phyloP scores from a whole-genome alignment of 2,797 vertebrate genomes.

The Protosalanx chinensis region DNA sequence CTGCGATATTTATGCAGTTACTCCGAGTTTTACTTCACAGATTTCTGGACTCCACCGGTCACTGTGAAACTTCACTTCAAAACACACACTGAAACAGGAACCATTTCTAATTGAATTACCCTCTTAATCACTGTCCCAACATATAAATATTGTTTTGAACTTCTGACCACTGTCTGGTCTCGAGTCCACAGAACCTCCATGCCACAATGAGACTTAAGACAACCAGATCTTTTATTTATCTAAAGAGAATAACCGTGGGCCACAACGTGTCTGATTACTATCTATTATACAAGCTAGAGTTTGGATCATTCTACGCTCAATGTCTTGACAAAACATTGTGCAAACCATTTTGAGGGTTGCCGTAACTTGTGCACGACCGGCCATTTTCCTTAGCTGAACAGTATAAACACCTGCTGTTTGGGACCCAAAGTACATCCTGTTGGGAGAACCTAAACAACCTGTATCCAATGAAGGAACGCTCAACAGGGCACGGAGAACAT shows the following conservation, averaged over 20 bases:
- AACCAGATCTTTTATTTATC: background rate
- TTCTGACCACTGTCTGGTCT: constrained; percentile 65
- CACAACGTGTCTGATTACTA: background rate
- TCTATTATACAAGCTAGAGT: background rate
- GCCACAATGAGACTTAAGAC: background rate
- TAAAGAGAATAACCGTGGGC: background rate
- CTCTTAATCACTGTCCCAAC: constrained; percentile 74
- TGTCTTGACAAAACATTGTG: background rate
- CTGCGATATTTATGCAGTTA: background rate
- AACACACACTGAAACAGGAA: constrained; percentile 70
- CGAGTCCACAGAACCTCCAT: constrained; percentile 30
- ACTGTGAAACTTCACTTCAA: constrained; percentile 81
- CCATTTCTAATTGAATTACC: constrained; percentile 88
- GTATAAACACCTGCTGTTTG: constrained; percentile 41
- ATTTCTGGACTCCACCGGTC: constrained; percentile 73
- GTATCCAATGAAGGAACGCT: constrained; percentile 36
- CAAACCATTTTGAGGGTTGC: constrained; percentile 8
- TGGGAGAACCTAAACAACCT: constrained; percentile 30
- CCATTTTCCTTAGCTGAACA: constrained; percentile 17
- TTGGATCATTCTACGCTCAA: constrained; percentile 5
- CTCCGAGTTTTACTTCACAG: constrained; percentile 18
- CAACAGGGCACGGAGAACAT: constrained; percentile 3
- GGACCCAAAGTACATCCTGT: constrained; percentile 19
- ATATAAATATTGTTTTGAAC: constrained; percentile 85
- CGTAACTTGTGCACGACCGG: constrained; percentile 19